Evolutionary conservation across 2,113 vertebrate genomes (phyloP), one percentile per base, ranked within the genome.

Genomic region (Aleadryas rufinucha): DNA sequence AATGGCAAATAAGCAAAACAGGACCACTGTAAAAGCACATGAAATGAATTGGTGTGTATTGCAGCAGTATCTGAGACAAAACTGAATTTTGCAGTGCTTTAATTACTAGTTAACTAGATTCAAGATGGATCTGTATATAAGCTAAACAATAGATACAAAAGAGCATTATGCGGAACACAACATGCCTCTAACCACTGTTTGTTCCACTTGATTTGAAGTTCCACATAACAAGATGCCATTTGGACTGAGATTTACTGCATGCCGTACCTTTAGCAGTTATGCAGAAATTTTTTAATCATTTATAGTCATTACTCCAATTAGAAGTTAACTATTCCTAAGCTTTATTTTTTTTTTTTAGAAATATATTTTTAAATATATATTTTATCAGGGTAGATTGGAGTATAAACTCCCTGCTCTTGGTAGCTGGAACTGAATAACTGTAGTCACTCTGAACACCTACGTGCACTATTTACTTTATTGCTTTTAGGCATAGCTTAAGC

Each of bases 141-240:
- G 75, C 95, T 92, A 75, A 95, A 88, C 85, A 96, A 93, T 95
- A 91, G 95, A 89, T 79, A 97, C 75, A 93, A 72, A 95, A 93
- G 86, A 90, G 83, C 85, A 86, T 95, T 92, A 93, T 91, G 84
- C 3, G 53, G 83, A 95, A 94, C 94, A 89, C 69, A 95, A 89
- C 90, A 90, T 90, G 80, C 93, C 84, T 97, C 93, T 94, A 95
- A 95, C 91, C 87, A 90, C 60, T 93, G 83, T 95, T 93, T 95
- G 89, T 97, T 97, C 93, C 69, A 72, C 75, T 96, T 97, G 85
- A 75, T 88, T 96, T 78, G 95, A 90, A 95, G 87, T 76, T 74
- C 84, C 80, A 87, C 82, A 63, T 96, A 52, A 88, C 66, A 84
- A 86, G 76, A 92, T 39, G 82, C 83, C 59, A 83, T 95, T 95